Conservation (phyloP, 2,113 vertebrate species). For the Channa maculata region DNA sequence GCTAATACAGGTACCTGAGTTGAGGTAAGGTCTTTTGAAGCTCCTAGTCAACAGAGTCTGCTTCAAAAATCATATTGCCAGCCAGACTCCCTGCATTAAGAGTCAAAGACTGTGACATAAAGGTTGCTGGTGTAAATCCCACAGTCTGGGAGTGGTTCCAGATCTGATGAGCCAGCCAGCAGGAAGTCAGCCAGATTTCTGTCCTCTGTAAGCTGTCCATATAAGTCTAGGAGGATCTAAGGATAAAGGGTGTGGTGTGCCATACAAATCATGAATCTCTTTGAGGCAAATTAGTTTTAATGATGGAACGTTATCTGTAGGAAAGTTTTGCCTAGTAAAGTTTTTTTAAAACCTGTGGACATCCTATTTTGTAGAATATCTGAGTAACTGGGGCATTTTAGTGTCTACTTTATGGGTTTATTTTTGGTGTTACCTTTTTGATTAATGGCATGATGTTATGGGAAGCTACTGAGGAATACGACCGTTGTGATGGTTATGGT, state of each 20-base stretch:
- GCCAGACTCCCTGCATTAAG: constrained; percentile 1
- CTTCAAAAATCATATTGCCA: constrained; percentile 4
- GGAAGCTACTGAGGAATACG: neutral
- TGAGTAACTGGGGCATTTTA: neutral
- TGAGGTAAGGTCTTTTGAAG: constrained; percentile 52
- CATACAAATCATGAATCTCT: neutral
- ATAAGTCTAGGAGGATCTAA: too few species aligned
- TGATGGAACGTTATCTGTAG: neutral
- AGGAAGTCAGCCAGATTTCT: constrained; percentile 1
- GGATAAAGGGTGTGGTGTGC: too few species aligned
- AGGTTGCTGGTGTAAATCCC: constrained; percentile 21
- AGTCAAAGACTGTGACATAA: constrained; percentile 5
- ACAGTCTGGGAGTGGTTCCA: neutral
- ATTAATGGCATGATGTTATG: neutral
- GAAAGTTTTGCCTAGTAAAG: too few species aligned
- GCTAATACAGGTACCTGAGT: neutral
- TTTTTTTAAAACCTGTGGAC: neutral
- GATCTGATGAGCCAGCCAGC: neutral
- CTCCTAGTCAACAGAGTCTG: constrained; percentile 33
- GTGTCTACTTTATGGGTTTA: neutral
- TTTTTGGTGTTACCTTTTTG: neutral
- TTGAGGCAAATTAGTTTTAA: neutral
- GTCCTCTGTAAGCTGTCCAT: neutral
- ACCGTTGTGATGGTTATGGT: neutral
- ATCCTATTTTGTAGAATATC: neutral